phyloP scores from a whole-genome alignment of 1,140 invertebrate genomes.

The Brachionus calyciflorus region DNA sequence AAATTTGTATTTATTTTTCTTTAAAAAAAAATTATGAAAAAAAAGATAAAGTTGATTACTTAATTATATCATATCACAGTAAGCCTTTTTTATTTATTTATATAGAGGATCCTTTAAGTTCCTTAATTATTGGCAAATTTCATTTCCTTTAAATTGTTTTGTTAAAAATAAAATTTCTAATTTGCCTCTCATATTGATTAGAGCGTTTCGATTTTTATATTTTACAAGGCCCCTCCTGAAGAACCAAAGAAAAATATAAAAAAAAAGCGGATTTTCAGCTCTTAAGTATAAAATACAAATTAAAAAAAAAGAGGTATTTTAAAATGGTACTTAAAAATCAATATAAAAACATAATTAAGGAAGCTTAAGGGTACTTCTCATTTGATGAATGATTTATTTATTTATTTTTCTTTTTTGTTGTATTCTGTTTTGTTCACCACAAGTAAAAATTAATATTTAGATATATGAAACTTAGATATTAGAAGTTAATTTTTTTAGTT shows the following conservation, averaged over 20 bases:
- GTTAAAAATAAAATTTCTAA: too few species aligned
- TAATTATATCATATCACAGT: constrained; percentile 24
- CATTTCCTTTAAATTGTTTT: constrained; percentile 26
- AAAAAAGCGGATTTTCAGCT: too few species aligned
- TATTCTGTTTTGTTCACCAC: too few species aligned
- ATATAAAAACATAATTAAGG: constrained; percentile 37
- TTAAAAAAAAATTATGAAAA: too few species aligned
- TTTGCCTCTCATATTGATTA: neutral
- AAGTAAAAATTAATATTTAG: constrained; percentile 12
- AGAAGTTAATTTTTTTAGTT: too few species aligned
- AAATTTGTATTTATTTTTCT: too few species aligned
- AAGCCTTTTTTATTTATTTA: neutral
- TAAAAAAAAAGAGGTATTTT: constrained; percentile 24
- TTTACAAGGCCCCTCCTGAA: too few species aligned
- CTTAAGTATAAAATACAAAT: too few species aligned
- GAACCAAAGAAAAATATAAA: too few species aligned
- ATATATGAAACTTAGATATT: constrained; percentile 12
- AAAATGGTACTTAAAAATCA: constrained; percentile 40
- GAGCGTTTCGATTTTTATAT: constrained; percentile 8
- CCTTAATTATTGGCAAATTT: constrained; percentile 28
- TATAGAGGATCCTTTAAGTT: too few species aligned
- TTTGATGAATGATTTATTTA: constrained; percentile 10
- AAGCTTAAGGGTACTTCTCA: constrained; percentile 23
- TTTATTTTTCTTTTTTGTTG: too few species aligned
- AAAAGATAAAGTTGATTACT: constrained; percentile 29